Evolutionary conservation across 2,113 vertebrate species (phyloP).

Genomic region (Barbus barbus): DNA sequence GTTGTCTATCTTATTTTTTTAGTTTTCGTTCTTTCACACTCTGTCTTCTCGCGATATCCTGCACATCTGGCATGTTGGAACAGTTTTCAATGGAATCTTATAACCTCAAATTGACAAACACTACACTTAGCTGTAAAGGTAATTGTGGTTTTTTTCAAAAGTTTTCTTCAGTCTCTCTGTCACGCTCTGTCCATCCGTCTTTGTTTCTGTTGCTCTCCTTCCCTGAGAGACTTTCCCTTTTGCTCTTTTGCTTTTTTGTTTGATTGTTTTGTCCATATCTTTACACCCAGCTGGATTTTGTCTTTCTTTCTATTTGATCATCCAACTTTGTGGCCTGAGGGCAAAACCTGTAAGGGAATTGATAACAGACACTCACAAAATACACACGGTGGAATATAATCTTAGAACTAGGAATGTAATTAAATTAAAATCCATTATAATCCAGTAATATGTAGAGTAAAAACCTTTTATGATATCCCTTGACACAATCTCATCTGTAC

Average conservation of each 20-base stretch:
- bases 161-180: not conserved
- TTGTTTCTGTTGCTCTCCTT: not conserved
- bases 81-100: not conserved
- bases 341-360: not conserved
- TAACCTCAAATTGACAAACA: not conserved
- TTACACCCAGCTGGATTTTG: not conserved
- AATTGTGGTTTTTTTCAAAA: not conserved
- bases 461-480: too few relatives aligned
- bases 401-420: not conserved
- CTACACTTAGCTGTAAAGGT: not conserved
- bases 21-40: not conserved
- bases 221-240: not conserved
- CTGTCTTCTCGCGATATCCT: not conserved
- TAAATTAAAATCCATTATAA: not conserved
- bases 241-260: not conserved
- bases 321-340: not conserved
- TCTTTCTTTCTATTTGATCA: not conserved
- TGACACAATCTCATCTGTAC: too few relatives aligned
- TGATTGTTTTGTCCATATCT: constrained; percentile 1
- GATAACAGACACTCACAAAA: not conserved
- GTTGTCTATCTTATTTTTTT: not conserved
- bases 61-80: constrained; percentile 6
- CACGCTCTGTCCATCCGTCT: not conserved
- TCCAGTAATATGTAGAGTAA: not conserved
- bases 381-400: not conserved